Evolutionary conservation across 2,797 vertebrate genomes (phyloP).

Genomic region (Sebastes jordani): DNA sequence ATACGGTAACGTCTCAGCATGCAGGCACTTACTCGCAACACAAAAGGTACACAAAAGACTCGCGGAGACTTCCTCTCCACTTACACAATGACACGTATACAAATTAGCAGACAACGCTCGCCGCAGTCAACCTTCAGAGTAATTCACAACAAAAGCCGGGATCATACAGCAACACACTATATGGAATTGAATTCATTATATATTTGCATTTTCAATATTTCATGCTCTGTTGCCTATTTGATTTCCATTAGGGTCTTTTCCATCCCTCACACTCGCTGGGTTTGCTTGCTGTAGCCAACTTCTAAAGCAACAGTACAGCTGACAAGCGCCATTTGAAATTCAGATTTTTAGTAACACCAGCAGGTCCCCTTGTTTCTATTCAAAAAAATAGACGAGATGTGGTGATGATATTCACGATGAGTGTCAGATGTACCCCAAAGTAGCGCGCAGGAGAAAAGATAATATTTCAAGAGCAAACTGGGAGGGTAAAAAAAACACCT

Average conservation of each 20-base stretch:
- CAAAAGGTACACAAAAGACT: neutral
- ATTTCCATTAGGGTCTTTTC: slow-evolving; percentile 59
- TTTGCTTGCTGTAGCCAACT: slow-evolving; percentile 16
- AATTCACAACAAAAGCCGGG: slow-evolving; percentile 25
- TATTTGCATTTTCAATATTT: slow-evolving; percentile 75
- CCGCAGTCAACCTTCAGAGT: slow-evolving; percentile 27
- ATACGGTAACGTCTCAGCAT: neutral
- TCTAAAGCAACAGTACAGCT: slow-evolving; percentile 30
- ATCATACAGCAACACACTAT: slow-evolving; percentile 42
- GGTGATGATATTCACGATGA: slow-evolving; percentile 44
- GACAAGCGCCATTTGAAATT: slow-evolving; percentile 55
- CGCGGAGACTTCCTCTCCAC: neutral
- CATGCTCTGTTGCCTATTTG: slow-evolving; percentile 56
- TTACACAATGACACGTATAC: slow-evolving; percentile 1
- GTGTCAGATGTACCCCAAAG: slow-evolving; percentile 23
- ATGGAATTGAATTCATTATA: slow-evolving; percentile 56
- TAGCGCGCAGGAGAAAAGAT: neutral
- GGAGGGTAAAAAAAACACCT: neutral
- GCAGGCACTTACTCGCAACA: neutral
- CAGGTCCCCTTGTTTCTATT: slow-evolving; percentile 17
- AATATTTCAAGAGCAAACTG: slow-evolving; percentile 1
- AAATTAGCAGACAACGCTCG: slow-evolving; percentile 21
- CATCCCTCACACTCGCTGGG: slow-evolving; percentile 1
- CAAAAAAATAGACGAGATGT: slow-evolving; percentile 1
- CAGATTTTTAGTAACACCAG: slow-evolving; percentile 40